Conservation (phyloP, 2,113 vertebrate genomes). For the Danionella cerebrum region DNA sequence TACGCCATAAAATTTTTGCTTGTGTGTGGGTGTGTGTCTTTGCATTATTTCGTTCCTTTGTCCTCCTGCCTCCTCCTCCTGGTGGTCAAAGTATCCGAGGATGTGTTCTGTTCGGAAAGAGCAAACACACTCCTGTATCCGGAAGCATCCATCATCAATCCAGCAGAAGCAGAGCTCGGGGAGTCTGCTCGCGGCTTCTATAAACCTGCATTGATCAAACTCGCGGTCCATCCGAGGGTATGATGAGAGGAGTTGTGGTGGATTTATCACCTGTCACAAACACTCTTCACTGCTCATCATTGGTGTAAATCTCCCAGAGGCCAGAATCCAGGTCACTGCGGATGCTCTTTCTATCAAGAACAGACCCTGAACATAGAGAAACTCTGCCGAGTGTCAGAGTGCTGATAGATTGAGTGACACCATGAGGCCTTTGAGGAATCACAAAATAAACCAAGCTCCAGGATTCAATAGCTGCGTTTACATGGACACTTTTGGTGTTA, state of each 20-base stretch:
- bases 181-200: conserved; percentile 12
- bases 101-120: background rate
- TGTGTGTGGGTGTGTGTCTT: too few species aligned
- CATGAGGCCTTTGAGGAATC: too few species aligned
- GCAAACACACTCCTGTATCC: background rate
- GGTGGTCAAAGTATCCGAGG: too few species aligned
- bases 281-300: background rate
- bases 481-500: too few species aligned
- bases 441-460: too few species aligned
- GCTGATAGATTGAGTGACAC: background rate
- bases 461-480: too few species aligned
- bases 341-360: conserved; percentile 6
- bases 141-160: conserved; percentile 26
- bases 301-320: background rate
- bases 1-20: too few species aligned
- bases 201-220: conserved; percentile 30
- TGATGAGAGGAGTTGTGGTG: conserved; percentile 31
- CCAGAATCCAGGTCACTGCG: conserved; percentile 12
- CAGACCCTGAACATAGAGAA: background rate
- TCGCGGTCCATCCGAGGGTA: conserved; percentile 14
- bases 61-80: too few species aligned
- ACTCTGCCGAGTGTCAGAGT: too few species aligned
- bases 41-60: too few species aligned
- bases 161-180: conserved; percentile 8
- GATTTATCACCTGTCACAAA: conserved; percentile 19